Conservation (phyloP, 2,113 vertebrate genomes). For the Ciconia maguari region DNA sequence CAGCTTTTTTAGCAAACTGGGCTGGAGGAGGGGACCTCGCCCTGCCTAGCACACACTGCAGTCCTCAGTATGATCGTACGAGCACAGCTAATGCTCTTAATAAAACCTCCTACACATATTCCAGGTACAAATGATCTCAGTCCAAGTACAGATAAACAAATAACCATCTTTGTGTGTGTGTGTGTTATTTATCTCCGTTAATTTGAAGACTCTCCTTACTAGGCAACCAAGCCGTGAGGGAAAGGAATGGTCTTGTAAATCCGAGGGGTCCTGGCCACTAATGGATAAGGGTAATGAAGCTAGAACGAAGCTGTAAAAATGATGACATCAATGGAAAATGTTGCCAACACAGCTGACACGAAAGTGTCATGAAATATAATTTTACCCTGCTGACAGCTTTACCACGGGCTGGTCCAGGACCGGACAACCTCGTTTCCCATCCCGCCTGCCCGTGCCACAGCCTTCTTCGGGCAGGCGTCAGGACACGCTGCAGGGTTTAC, state of each 20-base stretch:
- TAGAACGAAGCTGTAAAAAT: background rate
- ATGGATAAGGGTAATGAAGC: background rate
- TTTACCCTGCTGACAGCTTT: background rate
- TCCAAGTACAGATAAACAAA: background rate
- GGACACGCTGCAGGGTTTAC: background rate
- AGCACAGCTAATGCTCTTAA: background rate
- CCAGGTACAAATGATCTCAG: background rate
- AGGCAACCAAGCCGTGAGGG: fast-evolving
- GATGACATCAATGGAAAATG: background rate
- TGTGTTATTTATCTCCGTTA: background rate
- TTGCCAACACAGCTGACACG: background rate
- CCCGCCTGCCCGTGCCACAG: background rate
- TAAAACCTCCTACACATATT: background rate
- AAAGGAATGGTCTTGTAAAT: background rate
- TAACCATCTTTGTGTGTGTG: too few relatives aligned
- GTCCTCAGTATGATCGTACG: fast-evolving
- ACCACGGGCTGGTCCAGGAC: fast-evolving
- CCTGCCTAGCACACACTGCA: background rate
- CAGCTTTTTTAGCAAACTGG: background rate
- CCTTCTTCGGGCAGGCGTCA: fast-evolving
- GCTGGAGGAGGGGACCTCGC: background rate
- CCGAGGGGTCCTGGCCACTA: background rate
- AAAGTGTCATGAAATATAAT: fast-evolving
- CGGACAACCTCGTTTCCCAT: fast-evolving
- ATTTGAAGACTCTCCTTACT: background rate